Evolutionary conservation across 2,113 vertebrate genomes (phyloP).

Genomic region (Corydoras sp.): DNA sequence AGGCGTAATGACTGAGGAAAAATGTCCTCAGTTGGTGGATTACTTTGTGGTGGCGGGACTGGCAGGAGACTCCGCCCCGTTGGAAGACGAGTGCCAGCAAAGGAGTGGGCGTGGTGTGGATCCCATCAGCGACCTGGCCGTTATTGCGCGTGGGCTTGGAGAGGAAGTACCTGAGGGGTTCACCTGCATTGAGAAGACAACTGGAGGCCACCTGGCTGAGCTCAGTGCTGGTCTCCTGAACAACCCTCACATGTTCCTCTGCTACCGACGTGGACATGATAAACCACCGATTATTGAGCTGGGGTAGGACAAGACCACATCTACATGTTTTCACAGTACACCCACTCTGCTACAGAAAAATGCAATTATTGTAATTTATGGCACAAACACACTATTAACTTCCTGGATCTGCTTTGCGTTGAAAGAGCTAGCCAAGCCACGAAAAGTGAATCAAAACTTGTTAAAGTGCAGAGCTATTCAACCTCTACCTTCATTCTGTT

Average conservation of each 20-base stretch:
- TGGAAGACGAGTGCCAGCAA: slow-evolving; percentile 72
- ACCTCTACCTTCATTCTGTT: too few relatives aligned
- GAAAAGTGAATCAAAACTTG: too few relatives aligned
- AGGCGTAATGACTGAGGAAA: slow-evolving; percentile 83
- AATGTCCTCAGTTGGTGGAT: slow-evolving; percentile 89
- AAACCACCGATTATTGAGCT: slow-evolving; percentile 83
- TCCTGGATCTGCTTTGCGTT: too few relatives aligned
- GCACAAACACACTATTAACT: too few relatives aligned
- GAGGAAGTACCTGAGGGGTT: slow-evolving; percentile 93
- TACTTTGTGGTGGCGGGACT: slow-evolving; percentile 92
- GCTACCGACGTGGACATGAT: slow-evolving; percentile 82
- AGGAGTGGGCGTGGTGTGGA: slow-evolving; percentile 65
- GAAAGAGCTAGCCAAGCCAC: too few relatives aligned
- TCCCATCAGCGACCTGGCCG: slow-evolving; percentile 82
- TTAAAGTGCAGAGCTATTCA: too few relatives aligned
- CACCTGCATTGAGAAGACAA: slow-evolving; percentile 87
- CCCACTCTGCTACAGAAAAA: not conserved
- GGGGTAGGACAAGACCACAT: slow-evolving; percentile 63
- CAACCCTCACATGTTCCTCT: slow-evolving; percentile 87
- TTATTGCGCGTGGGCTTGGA: slow-evolving; percentile 80
- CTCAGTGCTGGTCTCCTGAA: slow-evolving; percentile 84
- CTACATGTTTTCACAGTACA: too few relatives aligned
- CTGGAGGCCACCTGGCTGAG: slow-evolving; percentile 79
- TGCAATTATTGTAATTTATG: too few relatives aligned
- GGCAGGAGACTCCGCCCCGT: slow-evolving; percentile 60